Evolutionary conservation across 2,797 vertebrate genomes (phyloP), one percentile per base, ranked within the genome.

Genomic region (Nyctalus aviator): DNA sequence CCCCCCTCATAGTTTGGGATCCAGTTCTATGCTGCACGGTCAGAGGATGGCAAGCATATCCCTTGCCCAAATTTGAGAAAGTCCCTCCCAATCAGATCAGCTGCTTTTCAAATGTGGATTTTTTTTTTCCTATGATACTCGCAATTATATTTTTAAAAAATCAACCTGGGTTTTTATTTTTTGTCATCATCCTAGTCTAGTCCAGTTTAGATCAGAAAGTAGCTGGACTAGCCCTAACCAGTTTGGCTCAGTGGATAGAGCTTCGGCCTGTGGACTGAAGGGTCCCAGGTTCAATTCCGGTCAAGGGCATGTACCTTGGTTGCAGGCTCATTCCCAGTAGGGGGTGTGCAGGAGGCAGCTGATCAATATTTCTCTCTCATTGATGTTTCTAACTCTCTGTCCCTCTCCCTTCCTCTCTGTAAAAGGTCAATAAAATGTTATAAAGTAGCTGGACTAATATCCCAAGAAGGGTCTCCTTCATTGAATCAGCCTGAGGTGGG

Each of bases 161-260:
- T 57, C 83, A 94, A 66, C 25, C 10, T 75, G 72, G 8, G n/a
- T 91, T 91, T 94, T 78, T 25, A 17, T 57, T 92, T 92, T 69
- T 88, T 77, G 62, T 95, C 77, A 48, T 77, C 69, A 66, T 30
- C 57, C 23, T 14, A 69, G n/a, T 30, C 46, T 41, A 78, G 68
- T 84, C 73, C 92, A 72, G 37, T 92, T 92, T 88, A 64, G 25
- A 18, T 88, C 35, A 97, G 53, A 92, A 96, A 94, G 64, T 75
- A 95, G 32, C 20, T 55, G 20, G 53, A 21, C 53, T 55, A 55
- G 20, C 53, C 53, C 53, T 55, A 55, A 55, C 20, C 8, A 8
- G 53, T 55, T 23, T 55, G 53, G 53, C 53, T 55, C 53, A 55
- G 53, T 55, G 53, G 53, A 55, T 55, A 55, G 53, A 55, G 50